Percentiles rank a stretch among this genome's conserved stretches.
Evolutionary conservation across 1,140 invertebrate species (phyloP).

Genomic region (Apis laboriosa): DNA sequence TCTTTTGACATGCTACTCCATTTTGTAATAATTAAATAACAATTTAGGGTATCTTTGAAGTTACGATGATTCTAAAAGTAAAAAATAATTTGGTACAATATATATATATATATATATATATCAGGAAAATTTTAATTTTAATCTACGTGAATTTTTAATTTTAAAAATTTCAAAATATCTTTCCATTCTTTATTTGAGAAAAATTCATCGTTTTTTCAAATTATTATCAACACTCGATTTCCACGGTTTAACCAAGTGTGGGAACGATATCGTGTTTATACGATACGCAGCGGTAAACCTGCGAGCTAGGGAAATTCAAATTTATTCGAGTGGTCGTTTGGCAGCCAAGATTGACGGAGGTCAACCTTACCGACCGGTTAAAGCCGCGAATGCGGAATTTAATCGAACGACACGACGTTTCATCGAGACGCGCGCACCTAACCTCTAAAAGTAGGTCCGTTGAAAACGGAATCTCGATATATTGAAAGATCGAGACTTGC

Average conservation of each 20-base stretch:
- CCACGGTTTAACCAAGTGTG: background rate
- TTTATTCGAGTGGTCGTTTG: conserved; percentile 33
- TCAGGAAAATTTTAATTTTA: too few species aligned
- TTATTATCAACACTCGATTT: too few species aligned
- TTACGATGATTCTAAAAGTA: too few species aligned
- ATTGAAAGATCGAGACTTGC: conserved; percentile 17
- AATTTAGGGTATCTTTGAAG: too few species aligned
- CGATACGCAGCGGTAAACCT: conserved; percentile 34
- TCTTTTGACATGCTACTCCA: too few species aligned
- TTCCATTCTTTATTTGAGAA: too few species aligned
- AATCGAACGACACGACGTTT: conserved; percentile 20
- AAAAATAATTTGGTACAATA: too few species aligned
- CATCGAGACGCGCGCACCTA: background rate
- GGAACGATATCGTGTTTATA: conserved; percentile 14
- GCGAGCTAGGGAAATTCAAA: conserved; percentile 32
- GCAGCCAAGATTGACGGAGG: conserved; percentile 14
- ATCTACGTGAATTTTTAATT: too few species aligned
- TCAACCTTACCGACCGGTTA: background rate
- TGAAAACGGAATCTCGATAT: conserved; percentile 42
- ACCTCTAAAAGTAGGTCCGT: background rate
- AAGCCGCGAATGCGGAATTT: conserved; percentile 15
- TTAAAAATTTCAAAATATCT: too few species aligned
- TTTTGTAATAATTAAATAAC: too few species aligned
- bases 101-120: too few species aligned
- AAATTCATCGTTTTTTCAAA: too few species aligned